Evolutionary conservation across 1,140 invertebrate species (phyloP), one percentile per base, ranked within the genome.

Genomic region (Odontomachus brunneus): DNA sequence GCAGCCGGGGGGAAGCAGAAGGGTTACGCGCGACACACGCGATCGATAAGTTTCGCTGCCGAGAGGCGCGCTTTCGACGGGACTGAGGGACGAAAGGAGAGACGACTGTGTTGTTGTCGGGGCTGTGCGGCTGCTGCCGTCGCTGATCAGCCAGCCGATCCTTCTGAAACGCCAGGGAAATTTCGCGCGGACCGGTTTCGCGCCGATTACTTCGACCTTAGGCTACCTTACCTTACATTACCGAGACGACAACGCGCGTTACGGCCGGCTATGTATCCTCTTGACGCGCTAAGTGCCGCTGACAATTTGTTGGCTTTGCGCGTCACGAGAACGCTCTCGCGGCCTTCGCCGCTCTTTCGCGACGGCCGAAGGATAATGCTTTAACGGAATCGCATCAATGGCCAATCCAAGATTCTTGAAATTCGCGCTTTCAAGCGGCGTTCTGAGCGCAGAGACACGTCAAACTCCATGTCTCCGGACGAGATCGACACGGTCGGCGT

Each of bases 21-120:
- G 82, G 84, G 62, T 84, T 78, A 72, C 75, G 15, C 5, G 67
- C 75, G 51, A 78, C 75, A 80, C 75, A 59, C 65, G 75, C 75
- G 88, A 89, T 89, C 86, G 84, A 86, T 86, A 84, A 80, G 75
- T 80, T 80, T 80, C 53, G 53, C 33, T 71, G 73, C 19, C n/a
- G n/a, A n/a, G n/a, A n/a, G n/a, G n/a, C 59, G 74, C 62, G 74
- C 48, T 76, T 53, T 76, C 62, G n/a, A 55, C 38, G 63, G 51
- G 29, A 33, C 29, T n/a, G 29, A 2, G 29, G 29, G 51, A 24
- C 12, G 33, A 29, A 33, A 33, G 22, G 48, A 15, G 63, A 26
- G 15, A n/a, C 17, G 19, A n/a, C 72, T 24, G 57, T 44, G 38
- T 44, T 44, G 38, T 44, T 44, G 38, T 11, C 38, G 44, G 75